phyloP scores from a whole-genome alignment of 2,797 vertebrate genomes.

The Pampus argenteus region DNA sequence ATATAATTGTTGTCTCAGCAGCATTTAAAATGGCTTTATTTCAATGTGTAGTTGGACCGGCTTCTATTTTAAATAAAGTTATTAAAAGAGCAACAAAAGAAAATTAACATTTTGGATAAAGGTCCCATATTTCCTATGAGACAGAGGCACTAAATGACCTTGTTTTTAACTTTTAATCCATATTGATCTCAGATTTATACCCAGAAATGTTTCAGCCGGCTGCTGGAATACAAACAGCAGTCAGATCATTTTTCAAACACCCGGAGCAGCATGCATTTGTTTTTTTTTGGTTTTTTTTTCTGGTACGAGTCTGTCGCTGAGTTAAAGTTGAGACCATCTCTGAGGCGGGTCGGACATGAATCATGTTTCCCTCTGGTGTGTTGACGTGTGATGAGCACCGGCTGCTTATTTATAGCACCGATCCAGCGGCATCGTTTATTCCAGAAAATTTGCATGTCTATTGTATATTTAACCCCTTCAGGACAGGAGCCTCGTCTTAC shows the following conservation, averaged over 20 bases:
- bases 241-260: neutral
- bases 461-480: slow-evolving; percentile 61
- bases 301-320: neutral
- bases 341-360: slow-evolving; percentile 55
- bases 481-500: neutral
- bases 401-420: slow-evolving; percentile 70
- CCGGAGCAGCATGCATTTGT: neutral
- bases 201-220: neutral
- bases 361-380: slow-evolving; percentile 56
- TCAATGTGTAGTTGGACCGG: no score
- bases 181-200: neutral
- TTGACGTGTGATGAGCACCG: slow-evolving; percentile 49
- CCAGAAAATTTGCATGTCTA: slow-evolving; percentile 71
- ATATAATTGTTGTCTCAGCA: no score
- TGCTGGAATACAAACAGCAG: neutral
- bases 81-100: no score
- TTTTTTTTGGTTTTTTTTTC: no score
- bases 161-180: no score
- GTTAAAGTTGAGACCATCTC: slow-evolving; percentile 3
- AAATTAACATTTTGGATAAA: neutral
- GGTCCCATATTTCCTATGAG: neutral
- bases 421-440: slow-evolving; percentile 58
- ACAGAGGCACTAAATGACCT: neutral
- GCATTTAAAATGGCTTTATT: neutral
- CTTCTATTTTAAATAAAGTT: neutral